Conservation (phyloP, 2,888 invertebrate species). For the Torymus tubicola region DNA sequence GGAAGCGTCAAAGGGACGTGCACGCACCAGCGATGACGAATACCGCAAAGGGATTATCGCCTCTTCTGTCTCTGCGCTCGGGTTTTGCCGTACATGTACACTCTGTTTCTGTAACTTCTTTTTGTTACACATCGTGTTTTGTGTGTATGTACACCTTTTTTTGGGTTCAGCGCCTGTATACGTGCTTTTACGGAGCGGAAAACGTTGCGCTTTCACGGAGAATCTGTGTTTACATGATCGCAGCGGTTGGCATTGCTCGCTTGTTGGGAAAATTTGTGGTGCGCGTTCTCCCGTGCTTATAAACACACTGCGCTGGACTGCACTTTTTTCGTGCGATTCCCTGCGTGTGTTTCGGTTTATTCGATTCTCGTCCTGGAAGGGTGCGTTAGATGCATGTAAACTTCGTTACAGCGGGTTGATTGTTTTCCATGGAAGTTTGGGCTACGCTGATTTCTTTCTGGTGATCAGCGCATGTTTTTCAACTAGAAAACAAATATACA, state of each 20-base stretch:
- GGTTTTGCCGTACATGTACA: neutral
- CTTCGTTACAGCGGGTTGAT: constrained; percentile 33
- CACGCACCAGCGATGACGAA: constrained; percentile 60
- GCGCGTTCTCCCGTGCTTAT: constrained; percentile 17
- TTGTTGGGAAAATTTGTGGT: constrained; percentile 38
- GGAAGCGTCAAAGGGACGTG: constrained; percentile 65
- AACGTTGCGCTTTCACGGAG: constrained; percentile 10
- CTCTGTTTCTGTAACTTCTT: too few relatives aligned
- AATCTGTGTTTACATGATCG: constrained; percentile 8
- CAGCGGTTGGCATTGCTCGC: neutral
- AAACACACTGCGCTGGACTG: neutral
- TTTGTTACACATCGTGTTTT: constrained; percentile 46
- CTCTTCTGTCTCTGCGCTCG: constrained; percentile 49
- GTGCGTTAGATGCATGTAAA: constrained; percentile 26
- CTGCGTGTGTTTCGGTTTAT: constrained; percentile 3
- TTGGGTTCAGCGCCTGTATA: neutral
- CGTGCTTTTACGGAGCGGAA: constrained; percentile 8
- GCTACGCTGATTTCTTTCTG: neutral
- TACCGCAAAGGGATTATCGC: constrained; percentile 67
- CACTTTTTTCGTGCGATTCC: neutral
- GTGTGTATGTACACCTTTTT: too few relatives aligned
- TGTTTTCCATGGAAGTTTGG: neutral
- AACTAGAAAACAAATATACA: too few relatives aligned
- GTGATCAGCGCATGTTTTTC: too few relatives aligned
- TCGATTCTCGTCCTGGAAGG: constrained; percentile 20